Conservation (phyloP, 2,113 vertebrate species). For the Myanophis thanlyinensis region DNA sequence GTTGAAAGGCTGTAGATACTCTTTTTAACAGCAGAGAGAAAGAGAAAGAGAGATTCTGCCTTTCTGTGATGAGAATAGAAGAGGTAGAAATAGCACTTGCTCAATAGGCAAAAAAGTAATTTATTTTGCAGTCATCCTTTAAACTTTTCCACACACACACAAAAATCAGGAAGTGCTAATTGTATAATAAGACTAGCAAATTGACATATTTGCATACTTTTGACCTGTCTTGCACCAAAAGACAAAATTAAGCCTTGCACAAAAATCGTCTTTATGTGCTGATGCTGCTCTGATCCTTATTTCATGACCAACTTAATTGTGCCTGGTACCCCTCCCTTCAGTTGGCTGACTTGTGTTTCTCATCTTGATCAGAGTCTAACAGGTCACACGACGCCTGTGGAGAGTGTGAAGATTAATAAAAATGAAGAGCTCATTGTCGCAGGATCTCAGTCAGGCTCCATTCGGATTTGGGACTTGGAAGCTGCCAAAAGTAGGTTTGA, state of each 20-base stretch:
- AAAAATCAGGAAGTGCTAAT: background rate
- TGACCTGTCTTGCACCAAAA: background rate
- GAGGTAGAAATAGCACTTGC: background rate
- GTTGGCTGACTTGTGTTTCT: background rate
- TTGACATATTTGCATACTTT: background rate
- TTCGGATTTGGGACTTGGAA: constrained; percentile 95
- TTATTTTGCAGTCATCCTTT: background rate
- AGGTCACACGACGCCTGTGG: constrained; percentile 86
- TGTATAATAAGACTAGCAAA: background rate
- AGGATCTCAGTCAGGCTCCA: constrained; percentile 92
- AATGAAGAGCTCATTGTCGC: constrained; percentile 91
- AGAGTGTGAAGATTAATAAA: constrained; percentile 87
- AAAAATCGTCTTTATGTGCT: background rate
- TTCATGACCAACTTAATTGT: background rate
- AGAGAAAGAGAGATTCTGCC: background rate
- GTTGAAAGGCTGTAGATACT: background rate
- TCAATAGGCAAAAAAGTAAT: background rate
- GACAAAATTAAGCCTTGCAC: background rate
- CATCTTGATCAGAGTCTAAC: constrained; percentile 83
- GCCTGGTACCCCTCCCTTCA: background rate
- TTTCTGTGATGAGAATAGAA: background rate
- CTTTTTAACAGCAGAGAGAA: background rate
- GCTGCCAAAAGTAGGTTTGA: constrained; percentile 90
- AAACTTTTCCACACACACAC: background rate
- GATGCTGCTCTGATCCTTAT: background rate